Percentiles rank a stretch among this genome's conserved stretches.
These are phyloP conservation scores for Magallana angulata DNA, from an alignment of 1,140 invertebrate genomes.

Conservation along the genomic window DNA sequence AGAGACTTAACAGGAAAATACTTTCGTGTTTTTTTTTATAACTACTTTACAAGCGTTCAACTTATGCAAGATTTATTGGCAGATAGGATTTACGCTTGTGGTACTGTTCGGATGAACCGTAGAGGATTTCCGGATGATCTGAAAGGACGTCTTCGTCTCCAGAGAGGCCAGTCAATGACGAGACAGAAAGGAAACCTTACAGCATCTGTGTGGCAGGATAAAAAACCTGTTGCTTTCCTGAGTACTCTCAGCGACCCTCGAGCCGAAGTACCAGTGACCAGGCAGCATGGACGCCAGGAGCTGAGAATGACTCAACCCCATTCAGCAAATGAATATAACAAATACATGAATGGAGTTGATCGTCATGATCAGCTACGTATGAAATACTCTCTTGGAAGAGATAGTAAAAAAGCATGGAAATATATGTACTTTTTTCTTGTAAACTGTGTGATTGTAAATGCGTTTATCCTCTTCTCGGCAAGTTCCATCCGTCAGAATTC, in stretches of 20 bases:
- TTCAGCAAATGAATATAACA: slow-evolving; percentile 16
- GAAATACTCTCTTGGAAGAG: slow-evolving; percentile 29
- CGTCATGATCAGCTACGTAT: slow-evolving; percentile 44
- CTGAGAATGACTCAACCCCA: slow-evolving; percentile 10
- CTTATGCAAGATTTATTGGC: slow-evolving; percentile 35
- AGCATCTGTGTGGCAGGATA: slow-evolving; percentile 50
- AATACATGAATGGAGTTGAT: slow-evolving; percentile 48
- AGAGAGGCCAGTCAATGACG: not conserved
- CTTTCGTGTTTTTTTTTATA: slow-evolving; percentile 40
- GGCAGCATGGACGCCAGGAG: not conserved
- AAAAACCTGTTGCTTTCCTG: slow-evolving; percentile 46
- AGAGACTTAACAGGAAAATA: not conserved
- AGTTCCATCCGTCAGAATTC: not conserved
- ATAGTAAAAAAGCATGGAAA: slow-evolving; percentile 44
- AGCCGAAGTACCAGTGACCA: not conserved
- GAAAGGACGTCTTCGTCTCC: not conserved
- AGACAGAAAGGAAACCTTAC: slow-evolving; percentile 27
- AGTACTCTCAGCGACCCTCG: slow-evolving; percentile 35
- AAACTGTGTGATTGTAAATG: slow-evolving; percentile 51
- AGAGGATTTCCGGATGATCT: not conserved
- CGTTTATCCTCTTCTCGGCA: slow-evolving; percentile 27
- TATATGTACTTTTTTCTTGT: slow-evolving; percentile 51
- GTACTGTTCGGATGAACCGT: slow-evolving; percentile 42
- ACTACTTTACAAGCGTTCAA: slow-evolving; percentile 47
- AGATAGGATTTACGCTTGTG: slow-evolving; percentile 43